These are phyloP conservation scores for Macrotrachela quadricornifera DNA, from an alignment of 1,140 invertebrate species.

Conservation along the genomic window DNA sequence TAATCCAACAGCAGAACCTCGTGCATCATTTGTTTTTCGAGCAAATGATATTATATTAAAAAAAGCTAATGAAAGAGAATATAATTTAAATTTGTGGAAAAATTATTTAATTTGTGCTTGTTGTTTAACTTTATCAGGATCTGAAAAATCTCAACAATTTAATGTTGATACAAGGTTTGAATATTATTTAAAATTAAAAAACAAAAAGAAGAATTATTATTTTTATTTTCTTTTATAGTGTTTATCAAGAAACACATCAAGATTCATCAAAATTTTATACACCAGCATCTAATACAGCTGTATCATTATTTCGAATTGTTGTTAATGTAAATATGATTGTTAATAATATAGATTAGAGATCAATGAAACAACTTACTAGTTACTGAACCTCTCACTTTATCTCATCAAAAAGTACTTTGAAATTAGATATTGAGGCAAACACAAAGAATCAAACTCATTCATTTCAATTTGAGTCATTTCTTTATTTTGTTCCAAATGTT, in stretches of 20 bases:
- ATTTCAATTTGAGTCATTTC: no score
- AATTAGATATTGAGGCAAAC: no score
- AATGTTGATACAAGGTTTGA: no score
- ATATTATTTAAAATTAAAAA: slow-evolving; percentile 18
- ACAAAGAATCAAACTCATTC: no score
- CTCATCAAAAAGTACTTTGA: no score
- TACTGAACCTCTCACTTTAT: no score
- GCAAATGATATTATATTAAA: slow-evolving; percentile 48
- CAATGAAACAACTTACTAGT: no score
- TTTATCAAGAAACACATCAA: no score
- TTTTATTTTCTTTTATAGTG: no score
- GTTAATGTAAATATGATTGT: neutral
- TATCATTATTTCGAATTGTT: neutral
- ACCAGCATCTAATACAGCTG: neutral
- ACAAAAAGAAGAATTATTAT: neutral
- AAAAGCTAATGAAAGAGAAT: slow-evolving; percentile 65
- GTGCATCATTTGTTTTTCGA: slow-evolving; percentile 2
- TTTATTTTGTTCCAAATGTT: no score
- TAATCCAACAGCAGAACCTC: neutral
- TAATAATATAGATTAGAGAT: no score
- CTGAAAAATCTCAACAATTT: slow-evolving; percentile 23
- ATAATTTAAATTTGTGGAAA: slow-evolving; percentile 78
- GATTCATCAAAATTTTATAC: no score
- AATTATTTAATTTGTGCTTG: slow-evolving; percentile 86
- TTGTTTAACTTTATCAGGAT: slow-evolving; percentile 57